Base-by-base conservation (phyloP, 2,888 invertebrate genomes). In the Ditula angustiorana region DNA sequence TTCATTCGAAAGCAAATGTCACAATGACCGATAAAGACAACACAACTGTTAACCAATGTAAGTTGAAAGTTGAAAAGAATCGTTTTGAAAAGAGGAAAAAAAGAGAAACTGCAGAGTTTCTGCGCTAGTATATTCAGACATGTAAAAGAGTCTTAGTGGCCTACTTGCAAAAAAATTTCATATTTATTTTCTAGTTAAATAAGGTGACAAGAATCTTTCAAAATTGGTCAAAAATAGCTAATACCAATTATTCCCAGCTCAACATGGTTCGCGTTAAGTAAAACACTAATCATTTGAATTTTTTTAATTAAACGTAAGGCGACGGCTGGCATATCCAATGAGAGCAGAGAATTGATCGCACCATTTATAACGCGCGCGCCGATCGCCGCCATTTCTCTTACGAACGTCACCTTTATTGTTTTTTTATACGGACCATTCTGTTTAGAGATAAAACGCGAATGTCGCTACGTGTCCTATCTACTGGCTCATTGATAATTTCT, bases 231-330 rank as follows among this genome's bases (percentile, higher is more conserved):
- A n/a, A n/a, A n/a, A n/a, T n/a, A n/a, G 3, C 13, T n/a, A 10
- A 4, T 5, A 37, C 37, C 37, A 16, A 37, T 16, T n/a, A 37
- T 16, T 37, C 37, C 4, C 13, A 16, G 7, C 13, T n/a, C n/a
- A n/a, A n/a, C n/a, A n/a, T n/a, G n/a, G n/a, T n/a, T n/a, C 13
- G 24, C 37, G 37, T 28, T 49, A 35, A 50, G 30, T 35, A 26
- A 46, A 50, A 44, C 56, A 57, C 62, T 63, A 44, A 63, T 63
- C 62, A 63, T 63, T 63, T 63, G 19, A 57, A 57, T 16, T 13
- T 58, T n/a, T 64, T 64, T 64, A 64, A 64, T 64, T 64, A 64
- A 64, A 64, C 10, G 16, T 8, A 21, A 23, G 41, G 35, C 33
- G 53, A 16, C 41, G 41, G 57, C 10, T 21, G 50, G 63, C 58